These are phyloP conservation scores for Chaitophorus viminalis DNA, from an alignment of 2,888 invertebrate species.

Conservation along the genomic window DNA sequence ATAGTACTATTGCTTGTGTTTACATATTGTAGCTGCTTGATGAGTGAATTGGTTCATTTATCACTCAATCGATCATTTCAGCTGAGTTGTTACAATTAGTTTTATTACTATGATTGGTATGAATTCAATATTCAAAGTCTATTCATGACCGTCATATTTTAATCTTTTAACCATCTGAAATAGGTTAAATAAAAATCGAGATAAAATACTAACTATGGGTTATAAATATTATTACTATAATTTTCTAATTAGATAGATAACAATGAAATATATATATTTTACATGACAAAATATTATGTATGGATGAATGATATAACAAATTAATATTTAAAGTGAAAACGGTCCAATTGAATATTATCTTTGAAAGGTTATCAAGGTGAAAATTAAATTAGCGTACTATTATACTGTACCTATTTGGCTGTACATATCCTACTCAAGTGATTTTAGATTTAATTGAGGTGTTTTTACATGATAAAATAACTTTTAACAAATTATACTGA, in stretches of 20 bases:
- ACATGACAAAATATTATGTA: neutral
- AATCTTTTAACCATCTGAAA: neutral
- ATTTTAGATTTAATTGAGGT: slow-evolving; percentile 21
- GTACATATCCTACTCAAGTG: neutral
- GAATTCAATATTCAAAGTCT: neutral
- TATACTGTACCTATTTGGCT: neutral
- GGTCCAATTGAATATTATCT: slow-evolving; percentile 23
- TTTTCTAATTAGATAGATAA: neutral
- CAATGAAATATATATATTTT: neutral
- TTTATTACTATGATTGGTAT: neutral
- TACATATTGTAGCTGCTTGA: neutral
- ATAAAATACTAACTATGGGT: neutral
- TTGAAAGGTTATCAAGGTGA: slow-evolving; percentile 2
- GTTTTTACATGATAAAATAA: neutral
- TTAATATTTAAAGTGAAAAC: slow-evolving; percentile 9
- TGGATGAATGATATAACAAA: neutral
- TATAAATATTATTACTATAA: slow-evolving; percentile 10
- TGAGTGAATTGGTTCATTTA: neutral
- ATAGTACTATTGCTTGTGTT: neutral
- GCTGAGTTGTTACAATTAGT: neutral
- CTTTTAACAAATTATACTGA: neutral
- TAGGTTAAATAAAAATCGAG: neutral
- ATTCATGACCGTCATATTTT: neutral
- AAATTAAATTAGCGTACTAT: neutral
- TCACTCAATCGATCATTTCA: neutral